These are phyloP conservation scores for Sebastes hubbsi DNA, from an alignment of 2,797 vertebrate species.

Conservation along the genomic window DNA sequence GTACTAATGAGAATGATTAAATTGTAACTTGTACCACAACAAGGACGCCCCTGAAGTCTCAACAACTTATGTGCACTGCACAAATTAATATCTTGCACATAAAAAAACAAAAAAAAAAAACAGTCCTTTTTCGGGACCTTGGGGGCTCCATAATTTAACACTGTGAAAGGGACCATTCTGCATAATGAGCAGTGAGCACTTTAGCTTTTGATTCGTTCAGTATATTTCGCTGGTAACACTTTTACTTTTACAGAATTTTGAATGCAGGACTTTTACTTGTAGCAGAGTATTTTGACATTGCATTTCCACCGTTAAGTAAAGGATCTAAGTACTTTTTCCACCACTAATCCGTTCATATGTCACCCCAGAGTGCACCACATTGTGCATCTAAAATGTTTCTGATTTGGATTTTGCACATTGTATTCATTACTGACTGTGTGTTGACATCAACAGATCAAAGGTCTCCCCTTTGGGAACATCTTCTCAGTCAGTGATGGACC, in stretches of 20 bases:
- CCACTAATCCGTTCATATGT: not conserved
- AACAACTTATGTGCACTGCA: not conserved
- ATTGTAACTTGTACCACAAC: not conserved
- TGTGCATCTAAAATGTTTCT: not conserved
- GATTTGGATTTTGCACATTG: not conserved
- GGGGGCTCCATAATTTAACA: not conserved
- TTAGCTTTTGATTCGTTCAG: not conserved
- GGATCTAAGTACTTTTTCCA: not conserved
- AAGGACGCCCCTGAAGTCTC: not conserved
- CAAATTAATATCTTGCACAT: not conserved
- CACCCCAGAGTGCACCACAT: not conserved
- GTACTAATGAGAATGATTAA: not conserved
- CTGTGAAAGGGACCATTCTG: not conserved
- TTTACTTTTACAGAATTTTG: not conserved
- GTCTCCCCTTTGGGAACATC: slow-evolving; percentile 89
- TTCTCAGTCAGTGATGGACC: slow-evolving; percentile 90
- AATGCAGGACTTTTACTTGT: not conserved
- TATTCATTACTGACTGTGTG: not conserved
- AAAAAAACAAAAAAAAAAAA: not conserved
- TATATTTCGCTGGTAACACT: not conserved
- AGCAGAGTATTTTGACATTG: not conserved
- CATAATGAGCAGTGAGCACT: not conserved
- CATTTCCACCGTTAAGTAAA: not conserved
- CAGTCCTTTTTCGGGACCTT: not conserved
- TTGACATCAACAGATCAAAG: slow-evolving; percentile 82